These are phyloP conservation scores for Cerastoderma edule DNA, from an alignment of 2,888 invertebrate species.

Conservation along the genomic window DNA sequence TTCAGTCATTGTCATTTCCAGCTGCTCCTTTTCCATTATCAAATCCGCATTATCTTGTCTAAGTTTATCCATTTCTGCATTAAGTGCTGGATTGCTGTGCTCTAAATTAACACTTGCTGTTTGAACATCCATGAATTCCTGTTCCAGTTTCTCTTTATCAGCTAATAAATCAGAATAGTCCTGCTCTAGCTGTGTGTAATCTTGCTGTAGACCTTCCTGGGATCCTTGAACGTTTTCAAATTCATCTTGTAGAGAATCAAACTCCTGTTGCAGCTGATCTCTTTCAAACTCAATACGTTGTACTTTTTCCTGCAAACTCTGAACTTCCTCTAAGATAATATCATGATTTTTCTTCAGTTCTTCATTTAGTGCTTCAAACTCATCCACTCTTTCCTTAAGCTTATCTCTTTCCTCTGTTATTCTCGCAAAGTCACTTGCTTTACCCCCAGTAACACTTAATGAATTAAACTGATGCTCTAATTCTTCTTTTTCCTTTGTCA, in stretches of 20 bases:
- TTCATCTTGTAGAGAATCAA: slow-evolving; percentile 72
- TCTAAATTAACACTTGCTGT: slow-evolving; percentile 65
- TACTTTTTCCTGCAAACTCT: slow-evolving; percentile 69
- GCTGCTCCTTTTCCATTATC: slow-evolving; percentile 69
- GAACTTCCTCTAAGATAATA: slow-evolving; percentile 76
- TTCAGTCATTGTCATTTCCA: slow-evolving; percentile 72
- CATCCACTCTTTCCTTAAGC: slow-evolving; percentile 61
- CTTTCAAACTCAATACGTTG: slow-evolving; percentile 58
- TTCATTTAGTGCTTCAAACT: slow-evolving; percentile 64
- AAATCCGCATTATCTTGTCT: slow-evolving; percentile 68
- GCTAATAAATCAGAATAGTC: slow-evolving; percentile 75
- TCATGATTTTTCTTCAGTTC: slow-evolving; percentile 74
- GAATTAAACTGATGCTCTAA: slow-evolving; percentile 67
- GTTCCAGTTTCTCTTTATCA: slow-evolving; percentile 76
- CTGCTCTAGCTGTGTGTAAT: slow-evolving; percentile 73
- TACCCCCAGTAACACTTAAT: slow-evolving; percentile 70
- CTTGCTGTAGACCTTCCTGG: slow-evolving; percentile 73
- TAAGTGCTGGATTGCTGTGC: slow-evolving; percentile 58
- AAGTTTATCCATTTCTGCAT: slow-evolving; percentile 62
- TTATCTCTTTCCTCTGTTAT: slow-evolving; percentile 73
- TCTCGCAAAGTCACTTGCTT: slow-evolving; percentile 74
- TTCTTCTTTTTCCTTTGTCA: slow-evolving; percentile 71
- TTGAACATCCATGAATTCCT: slow-evolving; percentile 66
- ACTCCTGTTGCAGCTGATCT: slow-evolving; percentile 68
- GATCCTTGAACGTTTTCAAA: slow-evolving; percentile 70